A percentile compares a stretch with the other conserved stretches of the same genome.
Conservation (phyloP, 1,140 invertebrate genomes). For the Mercenaria mercenaria region DNA sequence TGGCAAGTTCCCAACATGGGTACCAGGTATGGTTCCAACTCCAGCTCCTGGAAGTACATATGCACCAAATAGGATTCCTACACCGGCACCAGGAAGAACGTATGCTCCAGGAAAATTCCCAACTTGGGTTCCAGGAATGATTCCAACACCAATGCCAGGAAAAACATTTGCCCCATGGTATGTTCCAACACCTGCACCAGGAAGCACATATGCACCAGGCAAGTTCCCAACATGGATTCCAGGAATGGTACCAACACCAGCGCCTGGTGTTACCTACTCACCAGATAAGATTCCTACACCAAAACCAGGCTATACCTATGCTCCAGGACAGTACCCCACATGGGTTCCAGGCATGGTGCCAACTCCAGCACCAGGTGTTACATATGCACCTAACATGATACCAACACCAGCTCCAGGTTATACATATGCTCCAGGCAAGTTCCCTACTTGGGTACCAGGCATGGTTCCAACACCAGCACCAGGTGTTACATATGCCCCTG, state of each 20-base stretch:
- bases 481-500: slow-evolving; percentile 68
- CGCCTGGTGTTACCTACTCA: slow-evolving; percentile 68
- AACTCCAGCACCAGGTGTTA: slow-evolving; percentile 61
- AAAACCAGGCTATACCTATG: slow-evolving; percentile 69
- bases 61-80: slow-evolving; percentile 66
- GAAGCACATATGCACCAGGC: slow-evolving; percentile 48
- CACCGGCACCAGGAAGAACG: slow-evolving; percentile 66
- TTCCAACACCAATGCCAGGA: slow-evolving; percentile 64
- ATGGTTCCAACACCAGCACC: slow-evolving; percentile 66
- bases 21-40: slow-evolving; percentile 51
- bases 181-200: slow-evolving; percentile 66
- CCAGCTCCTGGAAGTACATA: slow-evolving; percentile 71
- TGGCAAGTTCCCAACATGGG: slow-evolving; percentile 66
- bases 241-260: slow-evolving; percentile 55
- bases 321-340: slow-evolving; percentile 66
- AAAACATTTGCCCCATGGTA: slow-evolving; percentile 19
- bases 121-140: slow-evolving; percentile 64
- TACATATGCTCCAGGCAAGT: slow-evolving; percentile 12
- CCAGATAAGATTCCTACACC: slow-evolving; percentile 66
- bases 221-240: slow-evolving; percentile 60
- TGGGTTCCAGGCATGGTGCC: slow-evolving; percentile 23
- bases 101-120: slow-evolving; percentile 65
- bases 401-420: slow-evolving; percentile 61
- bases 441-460: slow-evolving; percentile 38
- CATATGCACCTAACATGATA: slow-evolving; percentile 31